These are phyloP conservation scores for Scaeva pyrastri DNA, from an alignment of 2,888 invertebrate genomes.

Conservation along the genomic window DNA sequence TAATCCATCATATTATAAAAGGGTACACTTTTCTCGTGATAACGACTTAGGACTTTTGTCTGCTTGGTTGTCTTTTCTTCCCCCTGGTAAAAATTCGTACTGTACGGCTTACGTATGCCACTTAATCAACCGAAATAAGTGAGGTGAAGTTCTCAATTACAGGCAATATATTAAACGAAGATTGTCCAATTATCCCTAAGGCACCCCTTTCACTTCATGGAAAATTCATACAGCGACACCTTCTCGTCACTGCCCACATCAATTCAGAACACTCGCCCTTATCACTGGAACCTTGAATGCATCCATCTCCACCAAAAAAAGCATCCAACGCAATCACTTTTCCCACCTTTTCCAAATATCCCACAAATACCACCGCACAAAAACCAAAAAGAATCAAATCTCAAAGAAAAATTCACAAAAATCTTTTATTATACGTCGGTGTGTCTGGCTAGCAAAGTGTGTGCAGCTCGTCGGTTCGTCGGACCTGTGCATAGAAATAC, in stretches of 20 bases:
- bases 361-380: slow-evolving; percentile 39
- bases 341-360: slow-evolving; percentile 49
- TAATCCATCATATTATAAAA: too few species aligned
- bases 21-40: too few species aligned
- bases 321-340: slow-evolving; percentile 41
- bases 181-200: too few species aligned
- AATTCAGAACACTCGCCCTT: slow-evolving; percentile 24
- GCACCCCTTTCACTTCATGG: too few species aligned
- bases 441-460: slow-evolving; percentile 65
- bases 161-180: too few species aligned
- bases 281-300: slow-evolving; percentile 25
- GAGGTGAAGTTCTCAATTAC: too few species aligned
- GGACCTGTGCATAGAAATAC: slow-evolving; percentile 69
- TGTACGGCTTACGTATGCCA: too few species aligned
- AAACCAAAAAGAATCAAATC: slow-evolving; percentile 48
- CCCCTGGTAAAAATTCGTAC: too few species aligned
- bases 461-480: slow-evolving; percentile 70
- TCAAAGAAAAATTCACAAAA: slow-evolving; percentile 67
- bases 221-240: slow-evolving; percentile 37
- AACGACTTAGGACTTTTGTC: too few species aligned
- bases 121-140: too few species aligned
- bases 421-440: slow-evolving; percentile 62
- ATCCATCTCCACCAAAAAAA: background rate
- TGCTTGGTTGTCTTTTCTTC: too few species aligned
- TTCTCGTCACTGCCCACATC: background rate